Percentiles rank a stretch among this genome's conserved stretches.
Conservation (phyloP, 1,140 invertebrate species). For the Acromyrmex echinatior region DNA sequence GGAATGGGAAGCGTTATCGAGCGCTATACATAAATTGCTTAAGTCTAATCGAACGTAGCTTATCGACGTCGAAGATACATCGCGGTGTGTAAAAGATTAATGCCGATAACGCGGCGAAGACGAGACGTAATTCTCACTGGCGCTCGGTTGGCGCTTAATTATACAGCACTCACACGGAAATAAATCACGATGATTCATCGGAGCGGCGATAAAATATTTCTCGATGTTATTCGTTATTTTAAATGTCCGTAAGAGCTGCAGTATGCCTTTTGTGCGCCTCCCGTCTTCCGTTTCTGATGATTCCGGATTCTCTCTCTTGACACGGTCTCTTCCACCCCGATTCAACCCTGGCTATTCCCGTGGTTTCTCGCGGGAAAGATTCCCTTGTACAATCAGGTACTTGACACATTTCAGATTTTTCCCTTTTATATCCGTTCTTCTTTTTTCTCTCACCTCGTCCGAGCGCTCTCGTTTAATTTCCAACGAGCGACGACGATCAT, state of each 20-base stretch:
- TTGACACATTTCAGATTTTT: constrained; percentile 13
- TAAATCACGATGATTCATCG: constrained; percentile 24
- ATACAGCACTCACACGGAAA: constrained; percentile 17
- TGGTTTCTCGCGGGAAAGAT: not conserved
- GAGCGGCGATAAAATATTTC: constrained; percentile 4
- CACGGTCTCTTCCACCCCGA: not conserved
- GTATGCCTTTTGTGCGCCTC: not conserved
- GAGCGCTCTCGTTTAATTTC: constrained; percentile 28
- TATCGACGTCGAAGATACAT: constrained; percentile 24
- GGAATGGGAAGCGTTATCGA: not conserved
- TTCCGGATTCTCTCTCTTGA: no score
- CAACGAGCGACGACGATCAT: not conserved
- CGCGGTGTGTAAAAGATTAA: constrained; percentile 46
- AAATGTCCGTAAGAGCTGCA: not conserved
- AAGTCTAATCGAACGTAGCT: constrained; percentile 42
- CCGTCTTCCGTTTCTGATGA: not conserved
- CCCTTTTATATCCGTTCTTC: not conserved
- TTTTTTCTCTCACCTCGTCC: not conserved
- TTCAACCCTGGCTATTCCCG: not conserved
- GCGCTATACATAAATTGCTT: constrained; percentile 31
- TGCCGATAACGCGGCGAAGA: not conserved
- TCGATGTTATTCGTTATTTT: not conserved
- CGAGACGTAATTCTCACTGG: constrained; percentile 5
- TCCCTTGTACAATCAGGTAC: constrained; percentile 40
- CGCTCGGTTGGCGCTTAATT: constrained; percentile 9